Base-by-base conservation (phyloP, 35 echinoderm and acorn worm genomes). In the Apostichopus parvimensis region DNA sequence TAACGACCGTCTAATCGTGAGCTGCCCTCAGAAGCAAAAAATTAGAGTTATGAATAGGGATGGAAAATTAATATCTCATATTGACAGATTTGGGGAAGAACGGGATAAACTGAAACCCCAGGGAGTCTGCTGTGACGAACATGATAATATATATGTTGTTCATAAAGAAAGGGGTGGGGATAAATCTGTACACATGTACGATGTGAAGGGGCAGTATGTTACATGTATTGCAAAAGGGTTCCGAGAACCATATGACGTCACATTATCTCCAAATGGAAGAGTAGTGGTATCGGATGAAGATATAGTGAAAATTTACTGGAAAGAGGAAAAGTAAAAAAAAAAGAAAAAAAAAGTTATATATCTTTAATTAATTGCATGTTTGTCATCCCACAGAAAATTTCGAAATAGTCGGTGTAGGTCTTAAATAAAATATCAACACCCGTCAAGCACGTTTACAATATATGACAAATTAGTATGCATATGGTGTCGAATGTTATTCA, bases 211-310 rank as follows among this genome's bases (percentile, higher is more conserved):
- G 0, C 71, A 91, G 55, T 97, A 97, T 62, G 91, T 94, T 12
- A 91, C 90, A 8, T 94, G 95, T 64, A 90, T 97, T 18, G 87
- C 93, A 28, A 91, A 61, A 68, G 89, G 89, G 1, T 90, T 97
- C 11, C 91, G 93, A 54, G 95, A 97, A 73, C 95, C 95, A 21
- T 97, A 94, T 92, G 95, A 94, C 56, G 93, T 97, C 11, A 85
- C 91, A 9, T 78, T 97, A 0, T 92, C 87, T 9, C 90, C 95
- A 7, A 91, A 80, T 9, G 93, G 95, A 1, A 82, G 91, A 52
- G 95, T 97, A 76, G 91, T 97, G 10, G 93, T 97, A 17, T 94
- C 93, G 55, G 95, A 97, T 70, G 95, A 97, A 13, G 95, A 97
- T 87, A 79, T 91, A 9, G 79, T 97, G 57, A 94, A 94, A 84